Base-by-base conservation (phyloP, 2,888 invertebrate species). In the Cristatella mucedo region DNA sequence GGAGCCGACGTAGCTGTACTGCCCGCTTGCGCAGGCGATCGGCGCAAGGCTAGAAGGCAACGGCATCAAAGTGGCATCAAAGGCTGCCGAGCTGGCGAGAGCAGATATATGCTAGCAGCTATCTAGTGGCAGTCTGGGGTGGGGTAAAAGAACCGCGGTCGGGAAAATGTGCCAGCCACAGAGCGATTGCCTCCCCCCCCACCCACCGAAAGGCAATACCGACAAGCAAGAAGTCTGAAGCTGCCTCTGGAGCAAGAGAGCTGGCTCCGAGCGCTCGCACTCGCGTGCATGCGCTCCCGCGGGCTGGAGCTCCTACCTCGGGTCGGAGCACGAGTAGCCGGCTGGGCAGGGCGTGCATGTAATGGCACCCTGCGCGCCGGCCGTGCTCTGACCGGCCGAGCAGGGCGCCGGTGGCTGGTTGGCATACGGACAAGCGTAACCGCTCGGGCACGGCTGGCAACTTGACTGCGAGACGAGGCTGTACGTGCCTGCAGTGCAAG, bases 341-440 rank as follows among this genome's bases (percentile, higher is more conserved):
- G 56, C 53, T 1, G 52, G 46, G 42, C 58, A 58, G 38, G 49
- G 46, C 0, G 51, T 55, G 41, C 61, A 61, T 3, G 46, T 18
- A 2, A 45, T 52, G 3, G 44, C 36, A n/a, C 49, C 50, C 5
- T 22, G 41, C 5, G 26, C n/a, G 3, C 53, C 56, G 20, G 40
- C 38, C 3, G 60, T 55, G 34, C 54, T 53, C 15, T 49, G 48
- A 2, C 60, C 60, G 9, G 42, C 21, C n/a, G 44, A 41, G 38
- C 61, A 61, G 4, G 39, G 24, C 20, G 55, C 49, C 5, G 46
- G 47, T 22, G 40, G 21, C 11, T 21, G 55, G 54, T 7, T 38
- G 29, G 6, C 49, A 42, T 31, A 32, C 44, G 15, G 44, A 49
- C 40, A 51, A 49, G 4, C 54, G 53, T 40, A 58, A 58, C n/a